Evolutionary conservation across 2,113 vertebrate genomes (phyloP).

Genomic region (Furnarius figulus): DNA sequence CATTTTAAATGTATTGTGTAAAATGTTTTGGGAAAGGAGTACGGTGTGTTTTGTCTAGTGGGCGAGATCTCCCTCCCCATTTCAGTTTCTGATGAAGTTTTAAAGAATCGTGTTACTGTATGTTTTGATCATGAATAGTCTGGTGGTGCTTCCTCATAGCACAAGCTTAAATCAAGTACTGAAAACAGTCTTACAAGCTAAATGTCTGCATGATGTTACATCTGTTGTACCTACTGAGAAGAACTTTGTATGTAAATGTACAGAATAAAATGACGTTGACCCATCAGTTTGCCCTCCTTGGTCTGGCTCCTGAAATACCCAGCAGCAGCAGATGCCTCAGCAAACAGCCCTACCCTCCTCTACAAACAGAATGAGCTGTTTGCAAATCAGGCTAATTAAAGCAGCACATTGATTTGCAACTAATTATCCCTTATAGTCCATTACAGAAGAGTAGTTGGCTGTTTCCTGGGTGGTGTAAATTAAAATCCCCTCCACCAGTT

Average conservation of each 20-base stretch:
- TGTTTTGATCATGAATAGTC: slow-evolving; percentile 69
- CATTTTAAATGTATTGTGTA: slow-evolving; percentile 68
- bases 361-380: not conserved
- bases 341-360: not conserved
- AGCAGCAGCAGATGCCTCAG: not conserved
- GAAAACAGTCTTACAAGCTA: slow-evolving; percentile 76
- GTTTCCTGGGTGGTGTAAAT: not conserved
- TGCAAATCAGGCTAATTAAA: not conserved
- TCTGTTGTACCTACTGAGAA: slow-evolving; percentile 78
- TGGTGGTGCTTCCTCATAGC: slow-evolving; percentile 76
- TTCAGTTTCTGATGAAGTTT: slow-evolving; percentile 58
- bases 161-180: slow-evolving; percentile 77
- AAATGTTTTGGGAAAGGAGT: slow-evolving; percentile 64
- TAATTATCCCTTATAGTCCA: not conserved
- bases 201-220: slow-evolving; percentile 82
- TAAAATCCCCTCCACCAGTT: not conserved
- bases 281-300: slow-evolving; percentile 57
- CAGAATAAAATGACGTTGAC: slow-evolving; percentile 81
- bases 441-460: not conserved
- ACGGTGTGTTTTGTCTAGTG: slow-evolving; percentile 58
- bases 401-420: not conserved
- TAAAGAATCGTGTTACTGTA: slow-evolving; percentile 69
- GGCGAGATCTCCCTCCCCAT: slow-evolving; percentile 58
- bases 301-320: slow-evolving; percentile 43
- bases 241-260: slow-evolving; percentile 82